Percentiles rank a stretch among this genome's conserved stretches.
Conservation (phyloP, 2,888 invertebrate species). For the Melieria omissa region DNA sequence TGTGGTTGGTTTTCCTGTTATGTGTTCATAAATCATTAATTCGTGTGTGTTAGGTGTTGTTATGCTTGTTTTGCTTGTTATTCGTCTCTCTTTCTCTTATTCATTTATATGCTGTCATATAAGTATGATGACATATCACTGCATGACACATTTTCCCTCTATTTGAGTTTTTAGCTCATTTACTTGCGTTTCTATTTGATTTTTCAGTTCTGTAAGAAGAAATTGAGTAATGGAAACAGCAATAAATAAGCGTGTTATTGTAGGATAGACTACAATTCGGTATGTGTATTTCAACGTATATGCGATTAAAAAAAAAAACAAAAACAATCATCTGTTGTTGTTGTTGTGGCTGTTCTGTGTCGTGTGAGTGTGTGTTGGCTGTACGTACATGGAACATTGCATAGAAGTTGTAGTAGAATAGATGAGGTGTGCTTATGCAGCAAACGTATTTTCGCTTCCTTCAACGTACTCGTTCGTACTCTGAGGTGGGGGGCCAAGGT, state of each 20-base stretch:
- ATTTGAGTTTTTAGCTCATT: slow-evolving; percentile 96
- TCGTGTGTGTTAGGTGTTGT: slow-evolving; percentile 30
- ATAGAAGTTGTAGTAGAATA: no score
- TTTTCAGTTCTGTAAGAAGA: slow-evolving; percentile 90
- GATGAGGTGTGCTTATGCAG: no score
- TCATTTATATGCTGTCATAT: slow-evolving; percentile 43
- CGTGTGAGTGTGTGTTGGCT: slow-evolving; percentile 18
- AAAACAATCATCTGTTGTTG: slow-evolving; percentile 41
- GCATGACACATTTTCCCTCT: slow-evolving; percentile 96
- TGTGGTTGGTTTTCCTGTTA: slow-evolving; percentile 14
- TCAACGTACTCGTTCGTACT: no score
- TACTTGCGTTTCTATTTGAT: slow-evolving; percentile 96
- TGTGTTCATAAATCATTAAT: slow-evolving; percentile 11
- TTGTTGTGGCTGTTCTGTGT: slow-evolving; percentile 18
- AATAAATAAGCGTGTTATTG: slow-evolving; percentile 67
- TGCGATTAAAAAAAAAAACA: not conserved
- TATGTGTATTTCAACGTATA: not conserved
- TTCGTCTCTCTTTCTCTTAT: slow-evolving; percentile 40
- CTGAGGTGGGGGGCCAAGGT: no score
- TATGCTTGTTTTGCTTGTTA: slow-evolving; percentile 41
- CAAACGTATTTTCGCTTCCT: no score
- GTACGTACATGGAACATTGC: slow-evolving; percentile 11
- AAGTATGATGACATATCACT: slow-evolving; percentile 76
- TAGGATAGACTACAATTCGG: slow-evolving; percentile 64
- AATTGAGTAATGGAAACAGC: slow-evolving; percentile 68